Base-by-base conservation (phyloP, 1,140 invertebrate species). In the Drosophila navojoa region DNA sequence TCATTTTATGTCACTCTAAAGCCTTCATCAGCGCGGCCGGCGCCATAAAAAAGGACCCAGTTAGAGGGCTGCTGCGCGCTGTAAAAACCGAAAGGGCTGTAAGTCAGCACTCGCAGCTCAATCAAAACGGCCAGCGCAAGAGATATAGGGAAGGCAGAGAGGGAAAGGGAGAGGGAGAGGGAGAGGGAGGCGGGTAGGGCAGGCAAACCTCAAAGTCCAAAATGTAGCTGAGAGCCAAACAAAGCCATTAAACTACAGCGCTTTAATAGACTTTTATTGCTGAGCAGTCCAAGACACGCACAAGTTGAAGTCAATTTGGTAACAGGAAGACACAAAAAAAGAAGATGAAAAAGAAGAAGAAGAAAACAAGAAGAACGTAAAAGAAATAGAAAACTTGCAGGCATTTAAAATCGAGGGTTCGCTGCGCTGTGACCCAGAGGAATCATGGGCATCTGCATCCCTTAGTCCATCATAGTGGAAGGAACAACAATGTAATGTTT, bases 401-500 rank as follows among this genome's bases (percentile, higher is more conserved):
- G 74, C 69, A 85, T 80, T 77, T 64, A 40, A 81, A 81, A 77
- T 68, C 68, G 75, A 86, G 80, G 77, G 74, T 75, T 66, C 76
- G 35, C 57, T 60, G 57, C 53, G 15, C 45, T 29, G 35, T 16
- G 55, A 38, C 49, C 45, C 66, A 57, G 55, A 58, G 15, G 38
- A 32, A 10, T 35, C 54, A 22, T 4, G 27, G 66, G 54, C 59
- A 71, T 71, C 53, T 75, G 72, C 72, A 70, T 63, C 66, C 59
- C 66, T 54, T 57, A 58, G 54, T 59, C 71, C 64, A 73, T 73
- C 70, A 68, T 68, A 68, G 70, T 72, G 55, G 61, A 58, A 45
- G 42, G 42, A 62, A 87, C 77, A 87, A 87, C 79, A 87, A 87
- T 87, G 84, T 87, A 79, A 87, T 84, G 79, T 87, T 87, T 87